Percentiles rank a stretch among this genome's conserved stretches.
These are phyloP conservation scores for Planococcus citri DNA, from an alignment of 1,140 invertebrate species.

Conservation along the genomic window DNA sequence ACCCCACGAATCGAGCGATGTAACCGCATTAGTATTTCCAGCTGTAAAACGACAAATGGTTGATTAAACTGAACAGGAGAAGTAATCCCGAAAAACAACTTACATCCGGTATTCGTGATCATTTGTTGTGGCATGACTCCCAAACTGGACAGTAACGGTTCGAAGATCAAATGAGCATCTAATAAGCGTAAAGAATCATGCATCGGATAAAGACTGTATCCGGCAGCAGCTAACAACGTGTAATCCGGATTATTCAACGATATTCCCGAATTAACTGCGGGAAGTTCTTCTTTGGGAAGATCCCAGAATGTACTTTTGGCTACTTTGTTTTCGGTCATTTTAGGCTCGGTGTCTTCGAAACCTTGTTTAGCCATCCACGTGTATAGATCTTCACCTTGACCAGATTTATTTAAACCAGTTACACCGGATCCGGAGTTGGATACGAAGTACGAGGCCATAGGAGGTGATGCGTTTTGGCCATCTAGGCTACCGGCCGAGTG, in stretches of 20 bases:
- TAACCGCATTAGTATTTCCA: slow-evolving; percentile 22
- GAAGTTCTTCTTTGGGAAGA: not conserved
- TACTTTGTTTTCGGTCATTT: not conserved
- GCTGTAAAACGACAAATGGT: not conserved
- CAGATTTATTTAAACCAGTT: slow-evolving; percentile 27
- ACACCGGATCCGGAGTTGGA: not conserved
- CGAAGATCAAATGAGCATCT: slow-evolving; percentile 86
- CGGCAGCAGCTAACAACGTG: slow-evolving; percentile 26
- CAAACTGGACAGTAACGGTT: slow-evolving; percentile 67
- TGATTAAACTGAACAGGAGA: not conserved
- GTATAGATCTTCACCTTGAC: slow-evolving; percentile 70
- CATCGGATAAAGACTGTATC: slow-evolving; percentile 54
- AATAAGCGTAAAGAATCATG: slow-evolving; percentile 69
- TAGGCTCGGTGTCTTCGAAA: slow-evolving; percentile 30
- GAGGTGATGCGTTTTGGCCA: slow-evolving; percentile 26
- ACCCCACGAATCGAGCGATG: slow-evolving; percentile 69
- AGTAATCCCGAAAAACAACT: not conserved
- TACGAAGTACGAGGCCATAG: slow-evolving; percentile 3
- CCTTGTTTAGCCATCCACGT: slow-evolving; percentile 90
- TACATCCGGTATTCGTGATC: slow-evolving; percentile 35
- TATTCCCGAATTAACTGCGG: slow-evolving; percentile 20
- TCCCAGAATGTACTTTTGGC: slow-evolving; percentile 12
- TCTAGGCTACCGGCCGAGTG: slow-evolving; percentile 20
- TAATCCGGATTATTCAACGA: slow-evolving; percentile 27
- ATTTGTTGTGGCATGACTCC: slow-evolving; percentile 80